These are phyloP conservation scores for Copidosoma aretas DNA, from an alignment of 2,888 invertebrate genomes.

Conservation along the genomic window DNA sequence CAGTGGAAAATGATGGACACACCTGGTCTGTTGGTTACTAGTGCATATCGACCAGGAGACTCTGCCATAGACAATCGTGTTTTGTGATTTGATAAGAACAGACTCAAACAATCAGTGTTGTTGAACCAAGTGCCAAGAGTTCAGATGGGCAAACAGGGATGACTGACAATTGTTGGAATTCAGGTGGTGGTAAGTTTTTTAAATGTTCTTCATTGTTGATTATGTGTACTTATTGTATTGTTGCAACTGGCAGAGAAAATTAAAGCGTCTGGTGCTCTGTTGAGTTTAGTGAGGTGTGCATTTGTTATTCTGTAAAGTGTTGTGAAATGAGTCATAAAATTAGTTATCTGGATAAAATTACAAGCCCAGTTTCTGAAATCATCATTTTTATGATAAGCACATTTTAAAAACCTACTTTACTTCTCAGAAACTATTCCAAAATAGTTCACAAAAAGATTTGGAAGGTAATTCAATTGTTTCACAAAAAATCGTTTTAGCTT, in stretches of 20 bases:
- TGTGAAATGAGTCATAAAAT: neutral
- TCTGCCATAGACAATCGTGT: slow-evolving; percentile 27
- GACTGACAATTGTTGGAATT: slow-evolving; percentile 82
- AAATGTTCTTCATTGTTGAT: slow-evolving; percentile 4
- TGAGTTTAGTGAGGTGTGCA: slow-evolving; percentile 7
- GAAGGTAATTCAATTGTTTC: too few species aligned
- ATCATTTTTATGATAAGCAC: too few species aligned
- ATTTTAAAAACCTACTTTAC: too few species aligned
- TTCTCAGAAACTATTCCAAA: too few species aligned
- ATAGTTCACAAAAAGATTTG: too few species aligned
- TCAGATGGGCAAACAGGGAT: slow-evolving; percentile 69
- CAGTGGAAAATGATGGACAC: slow-evolving; percentile 31
- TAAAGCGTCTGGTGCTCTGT: slow-evolving; percentile 32
- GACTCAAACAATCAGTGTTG: slow-evolving; percentile 23
- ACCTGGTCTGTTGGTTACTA: slow-evolving; percentile 16
- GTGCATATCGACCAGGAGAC: slow-evolving; percentile 14
- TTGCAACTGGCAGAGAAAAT: slow-evolving; percentile 29
- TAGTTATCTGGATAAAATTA: slow-evolving; percentile 31
- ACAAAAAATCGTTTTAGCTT: too few species aligned
- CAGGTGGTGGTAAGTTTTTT: slow-evolving; percentile 73
- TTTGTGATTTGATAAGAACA: slow-evolving; percentile 31
- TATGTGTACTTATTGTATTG: neutral
- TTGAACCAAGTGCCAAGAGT: slow-evolving; percentile 52
- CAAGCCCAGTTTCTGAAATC: slow-evolving; percentile 34
- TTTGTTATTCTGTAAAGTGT: neutral